These are phyloP conservation scores for Rhabdomys dilectus DNA, from an alignment of 2,113 vertebrate genomes.

Conservation along the genomic window DNA sequence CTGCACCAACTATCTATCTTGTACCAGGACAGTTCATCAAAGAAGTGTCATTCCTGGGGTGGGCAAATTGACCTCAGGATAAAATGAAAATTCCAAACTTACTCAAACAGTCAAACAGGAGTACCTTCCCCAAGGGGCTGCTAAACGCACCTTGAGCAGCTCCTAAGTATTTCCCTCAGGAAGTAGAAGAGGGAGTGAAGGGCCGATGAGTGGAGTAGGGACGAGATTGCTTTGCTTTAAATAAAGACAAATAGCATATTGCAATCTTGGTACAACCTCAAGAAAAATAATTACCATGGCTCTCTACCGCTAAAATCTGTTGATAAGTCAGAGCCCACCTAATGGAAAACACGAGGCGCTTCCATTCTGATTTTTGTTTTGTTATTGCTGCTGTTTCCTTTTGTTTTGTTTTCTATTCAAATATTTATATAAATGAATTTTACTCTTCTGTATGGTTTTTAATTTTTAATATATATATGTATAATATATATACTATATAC, in stretches of 20 bases:
- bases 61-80: constrained; percentile 67
- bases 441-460: background rate
- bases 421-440: background rate
- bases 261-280: constrained; percentile 2
- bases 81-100: constrained; percentile 70
- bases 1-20: constrained; percentile 61
- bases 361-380: background rate
- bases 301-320: background rate
- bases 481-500: too few relatives aligned
- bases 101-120: background rate
- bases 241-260: constrained; percentile 40
- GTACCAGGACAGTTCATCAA: constrained; percentile 58
- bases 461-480: background rate
- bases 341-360: background rate
- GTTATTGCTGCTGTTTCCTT: background rate
- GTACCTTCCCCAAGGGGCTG: background rate
- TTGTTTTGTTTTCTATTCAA: background rate
- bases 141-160: background rate
- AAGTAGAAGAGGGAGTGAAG: rapidly evolving
- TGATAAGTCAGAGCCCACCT: background rate
- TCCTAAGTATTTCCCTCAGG: background rate
- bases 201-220: too few relatives aligned
- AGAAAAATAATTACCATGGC: background rate
- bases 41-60: constrained; percentile 50
- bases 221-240: background rate